phyloP scores from a whole-genome alignment of 2,888 invertebrate species.

The Ypsolopha scabrella region DNA sequence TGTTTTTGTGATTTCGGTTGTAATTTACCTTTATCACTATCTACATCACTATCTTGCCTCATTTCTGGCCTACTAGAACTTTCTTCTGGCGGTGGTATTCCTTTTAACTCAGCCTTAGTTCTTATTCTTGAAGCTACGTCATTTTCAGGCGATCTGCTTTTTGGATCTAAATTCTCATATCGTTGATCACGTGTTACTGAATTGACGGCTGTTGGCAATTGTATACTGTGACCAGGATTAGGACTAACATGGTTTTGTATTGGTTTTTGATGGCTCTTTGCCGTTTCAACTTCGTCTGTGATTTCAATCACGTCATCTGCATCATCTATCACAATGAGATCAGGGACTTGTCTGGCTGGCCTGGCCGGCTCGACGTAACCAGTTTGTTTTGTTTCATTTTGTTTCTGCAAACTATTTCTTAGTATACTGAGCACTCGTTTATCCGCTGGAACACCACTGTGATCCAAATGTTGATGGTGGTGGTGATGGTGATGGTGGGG shows the following conservation, averaged over 20 bases:
- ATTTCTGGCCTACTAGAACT: slow-evolving; percentile 25
- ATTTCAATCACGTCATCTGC: slow-evolving; percentile 60
- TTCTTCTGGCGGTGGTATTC: slow-evolving; percentile 55
- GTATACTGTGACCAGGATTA: slow-evolving; percentile 61
- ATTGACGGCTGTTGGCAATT: slow-evolving; percentile 77
- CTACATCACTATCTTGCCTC: slow-evolving; percentile 20
- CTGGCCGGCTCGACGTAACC: slow-evolving; percentile 65
- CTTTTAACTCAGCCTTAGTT: slow-evolving; percentile 88
- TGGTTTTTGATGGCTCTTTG: slow-evolving; percentile 23
- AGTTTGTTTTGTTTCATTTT: slow-evolving; percentile 69
- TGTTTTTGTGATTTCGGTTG: slow-evolving; percentile 55
- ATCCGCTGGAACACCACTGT: slow-evolving; percentile 69
- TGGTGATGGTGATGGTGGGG: slow-evolving; percentile 22
- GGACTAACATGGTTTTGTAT: slow-evolving; percentile 22
- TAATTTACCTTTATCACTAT: slow-evolving; percentile 34
- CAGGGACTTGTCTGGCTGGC: slow-evolving; percentile 52
- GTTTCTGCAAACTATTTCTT: slow-evolving; percentile 69
- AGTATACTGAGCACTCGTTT: slow-evolving; percentile 79
- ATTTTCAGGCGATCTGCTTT: slow-evolving; percentile 52
- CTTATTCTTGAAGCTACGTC: slow-evolving; percentile 80
- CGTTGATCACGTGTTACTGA: slow-evolving; percentile 70
- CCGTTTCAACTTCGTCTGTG: slow-evolving; percentile 39
- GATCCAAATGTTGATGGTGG: slow-evolving; percentile 37
- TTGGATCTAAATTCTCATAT: slow-evolving; percentile 37
- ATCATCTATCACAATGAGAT: slow-evolving; percentile 63